These are phyloP conservation scores for Eurystomus gularis DNA, from an alignment of 2,113 vertebrate species.

Conservation along the genomic window DNA sequence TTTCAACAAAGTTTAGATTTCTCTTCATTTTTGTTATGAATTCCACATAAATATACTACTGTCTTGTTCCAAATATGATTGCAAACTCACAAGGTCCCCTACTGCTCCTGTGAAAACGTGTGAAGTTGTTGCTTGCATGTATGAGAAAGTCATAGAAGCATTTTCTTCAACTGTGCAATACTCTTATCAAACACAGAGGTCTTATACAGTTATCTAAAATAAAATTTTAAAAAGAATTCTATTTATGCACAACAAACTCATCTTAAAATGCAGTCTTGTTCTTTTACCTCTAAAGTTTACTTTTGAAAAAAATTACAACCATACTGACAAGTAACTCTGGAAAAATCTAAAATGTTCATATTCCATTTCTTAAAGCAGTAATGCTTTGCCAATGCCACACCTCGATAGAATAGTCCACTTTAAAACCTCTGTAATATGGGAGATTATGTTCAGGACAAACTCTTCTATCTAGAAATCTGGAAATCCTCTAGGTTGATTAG, in stretches of 20 bases:
- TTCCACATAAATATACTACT: not conserved
- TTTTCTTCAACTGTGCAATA: not conserved
- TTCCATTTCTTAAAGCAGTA: not conserved
- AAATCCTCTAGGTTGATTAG: not conserved
- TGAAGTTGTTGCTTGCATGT: not conserved
- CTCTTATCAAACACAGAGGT: not conserved
- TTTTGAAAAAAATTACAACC: not conserved
- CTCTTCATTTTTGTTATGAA: not conserved
- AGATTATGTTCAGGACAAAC: not conserved
- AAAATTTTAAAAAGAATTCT: not conserved
- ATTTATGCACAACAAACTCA: not conserved
- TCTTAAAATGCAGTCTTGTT: not conserved
- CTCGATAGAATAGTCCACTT: fast-evolving
- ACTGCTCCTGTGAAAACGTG: not conserved
- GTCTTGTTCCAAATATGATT: not conserved
- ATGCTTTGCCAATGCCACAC: not conserved
- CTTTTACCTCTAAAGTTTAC: not conserved
- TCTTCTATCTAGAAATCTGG: not conserved
- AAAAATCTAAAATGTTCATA: not conserved
- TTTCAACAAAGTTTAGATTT: not conserved
- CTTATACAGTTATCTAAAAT: not conserved
- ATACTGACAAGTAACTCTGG: not conserved
- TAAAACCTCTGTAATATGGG: not conserved
- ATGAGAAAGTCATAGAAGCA: not conserved
- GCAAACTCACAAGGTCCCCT: not conserved